Evolutionary conservation across 2,113 vertebrate species (phyloP).

Genomic region (Taurulus bubalis): DNA sequence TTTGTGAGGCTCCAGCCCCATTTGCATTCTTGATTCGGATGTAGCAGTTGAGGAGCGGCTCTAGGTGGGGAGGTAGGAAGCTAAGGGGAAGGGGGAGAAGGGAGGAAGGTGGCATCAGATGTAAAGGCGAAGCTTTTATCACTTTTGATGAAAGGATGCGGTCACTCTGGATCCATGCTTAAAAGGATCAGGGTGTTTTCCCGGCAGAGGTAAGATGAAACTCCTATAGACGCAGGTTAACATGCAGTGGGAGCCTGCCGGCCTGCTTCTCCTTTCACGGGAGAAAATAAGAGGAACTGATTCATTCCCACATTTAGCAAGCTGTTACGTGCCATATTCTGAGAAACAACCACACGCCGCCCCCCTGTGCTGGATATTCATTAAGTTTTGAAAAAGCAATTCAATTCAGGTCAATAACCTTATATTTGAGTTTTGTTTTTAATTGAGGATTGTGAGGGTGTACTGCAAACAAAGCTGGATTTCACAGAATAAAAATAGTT

Average conservation of each 20-base stretch:
- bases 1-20: slow-evolving; percentile 82
- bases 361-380: slow-evolving; percentile 7
- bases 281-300: slow-evolving; percentile 2
- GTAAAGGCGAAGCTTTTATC: slow-evolving; percentile 79
- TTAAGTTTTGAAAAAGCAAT: slow-evolving; percentile 6
- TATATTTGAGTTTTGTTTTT: slow-evolving; percentile 33
- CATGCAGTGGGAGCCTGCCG: slow-evolving; percentile 14
- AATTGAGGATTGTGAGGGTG: slow-evolving; percentile 6
- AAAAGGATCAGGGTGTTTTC: slow-evolving; percentile 73
- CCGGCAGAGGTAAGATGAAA: slow-evolving; percentile 66
- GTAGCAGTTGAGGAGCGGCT: slow-evolving; percentile 61
- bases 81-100: slow-evolving; percentile 10
- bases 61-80: slow-evolving; percentile 73
- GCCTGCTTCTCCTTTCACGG: slow-evolving; percentile 21
- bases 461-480: slow-evolving; percentile 24
- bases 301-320: not conserved
- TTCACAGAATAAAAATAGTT: not conserved
- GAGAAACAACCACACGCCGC: not conserved
- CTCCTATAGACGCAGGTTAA: slow-evolving; percentile 62
- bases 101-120: slow-evolving; percentile 67
- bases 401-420: slow-evolving; percentile 16
- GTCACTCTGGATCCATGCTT: slow-evolving; percentile 74
- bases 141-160: slow-evolving; percentile 80
- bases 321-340: slow-evolving; percentile 1
- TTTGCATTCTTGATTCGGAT: slow-evolving; percentile 86